Base-by-base conservation (phyloP, 2,888 invertebrate genomes). In the Dugesia japonica region DNA sequence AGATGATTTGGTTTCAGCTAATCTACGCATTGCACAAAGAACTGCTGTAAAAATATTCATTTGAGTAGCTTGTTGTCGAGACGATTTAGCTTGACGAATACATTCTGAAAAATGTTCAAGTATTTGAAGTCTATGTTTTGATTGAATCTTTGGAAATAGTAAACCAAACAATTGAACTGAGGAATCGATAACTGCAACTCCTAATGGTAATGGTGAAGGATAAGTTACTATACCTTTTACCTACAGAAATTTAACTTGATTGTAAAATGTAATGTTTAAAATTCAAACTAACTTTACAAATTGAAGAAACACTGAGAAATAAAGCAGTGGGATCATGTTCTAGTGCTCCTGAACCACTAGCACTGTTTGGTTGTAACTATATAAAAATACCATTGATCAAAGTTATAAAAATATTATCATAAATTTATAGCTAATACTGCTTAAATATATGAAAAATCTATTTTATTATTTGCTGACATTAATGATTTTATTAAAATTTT, bases 1-100 rank as follows among this genome's bases (percentile, higher is more conserved):
- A 15, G 82, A 82, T 31, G 89, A 89, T 86, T 94, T 94, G 75
- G 89, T 89, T 81, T 94, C 93, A 9, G 91, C 91, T 1, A 94
- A 85, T 26, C 90, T 90, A 82, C 72, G 84, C 81, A 97, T 86
- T 0, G 94, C 94, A 80, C 92, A 89, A 74, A 97, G 85, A 28
- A 97, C 86, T 0, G 95, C 94, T 0, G 94, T 92, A 83, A 94
- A 92, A 75, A 97, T 91, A 84, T 98, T 98, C 86, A 94, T 90
- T 85, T 95, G 94, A 23, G 85, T 90, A 0, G 94, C 94, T 84
- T 95, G 94, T 82, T 94, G 94, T 15, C 94, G 88, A 0, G 90
- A 89, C 15, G 92, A 92, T 83, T 94, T 94, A 0, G 93, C 92
- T 79, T 92, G 91, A 71, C 83, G 83, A 80, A 95, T 92, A 83